Evolutionary conservation across 2,888 invertebrate species (phyloP).

Genomic region (Patella depressa): DNA sequence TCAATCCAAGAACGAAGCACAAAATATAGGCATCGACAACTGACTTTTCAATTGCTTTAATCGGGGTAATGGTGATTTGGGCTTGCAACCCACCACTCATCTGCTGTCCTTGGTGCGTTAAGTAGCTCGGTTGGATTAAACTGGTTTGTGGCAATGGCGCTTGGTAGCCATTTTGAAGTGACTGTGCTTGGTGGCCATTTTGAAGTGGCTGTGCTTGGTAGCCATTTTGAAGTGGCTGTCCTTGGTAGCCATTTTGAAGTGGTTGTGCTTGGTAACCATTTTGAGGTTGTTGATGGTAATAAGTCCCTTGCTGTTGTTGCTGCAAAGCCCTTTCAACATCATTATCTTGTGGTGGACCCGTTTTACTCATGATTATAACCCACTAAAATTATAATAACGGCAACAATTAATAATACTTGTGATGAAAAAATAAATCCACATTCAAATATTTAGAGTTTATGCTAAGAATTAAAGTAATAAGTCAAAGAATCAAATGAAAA

Average conservation of each 20-base stretch:
- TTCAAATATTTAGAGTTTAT: no score
- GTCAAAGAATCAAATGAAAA: no score
- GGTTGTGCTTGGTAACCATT: not conserved
- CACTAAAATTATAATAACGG: no score
- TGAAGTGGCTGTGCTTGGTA: not conserved
- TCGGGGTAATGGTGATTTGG: slow-evolving; percentile 22
- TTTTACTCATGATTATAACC: not conserved
- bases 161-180: not conserved
- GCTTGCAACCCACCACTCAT: not conserved
- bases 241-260: not conserved
- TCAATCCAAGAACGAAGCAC: slow-evolving; percentile 32
- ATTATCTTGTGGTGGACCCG: not conserved
- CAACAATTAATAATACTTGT: no score
- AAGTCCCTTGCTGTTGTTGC: not conserved
- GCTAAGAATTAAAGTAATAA: no score
- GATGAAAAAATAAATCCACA: no score
- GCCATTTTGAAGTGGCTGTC: not conserved
- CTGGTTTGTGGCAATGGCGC: not conserved
- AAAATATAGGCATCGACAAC: slow-evolving; percentile 42
- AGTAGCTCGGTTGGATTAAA: no score
- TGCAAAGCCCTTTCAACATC: no score
- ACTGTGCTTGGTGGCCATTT: not conserved
- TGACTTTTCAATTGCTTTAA: slow-evolving; percentile 24
- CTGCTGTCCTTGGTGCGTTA: no score
- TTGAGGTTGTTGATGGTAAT: not conserved